phyloP scores from a whole-genome alignment of 2,797 vertebrate species.

The Brotula barbata region DNA sequence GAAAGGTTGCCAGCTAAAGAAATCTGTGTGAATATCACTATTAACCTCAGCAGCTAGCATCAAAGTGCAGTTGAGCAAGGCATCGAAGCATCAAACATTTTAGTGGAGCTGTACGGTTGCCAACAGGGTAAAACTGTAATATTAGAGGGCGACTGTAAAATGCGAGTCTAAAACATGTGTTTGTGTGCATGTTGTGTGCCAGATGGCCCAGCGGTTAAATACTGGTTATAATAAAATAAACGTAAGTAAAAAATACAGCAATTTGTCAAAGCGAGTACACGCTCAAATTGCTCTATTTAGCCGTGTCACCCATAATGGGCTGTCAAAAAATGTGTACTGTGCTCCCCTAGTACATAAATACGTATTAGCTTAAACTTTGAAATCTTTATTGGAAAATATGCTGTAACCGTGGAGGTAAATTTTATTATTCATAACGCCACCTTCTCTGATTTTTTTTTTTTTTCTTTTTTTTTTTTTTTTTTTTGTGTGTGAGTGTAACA shows the following conservation, averaged over 20 bases:
- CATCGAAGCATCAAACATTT: slow-evolving; percentile 47
- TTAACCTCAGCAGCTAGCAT: slow-evolving; percentile 41
- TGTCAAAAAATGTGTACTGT: no score
- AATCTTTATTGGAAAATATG: slow-evolving; percentile 36
- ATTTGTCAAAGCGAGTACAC: slow-evolving; percentile 15
- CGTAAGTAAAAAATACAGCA: slow-evolving; percentile 16
- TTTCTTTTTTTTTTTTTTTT: slow-evolving; percentile 40
- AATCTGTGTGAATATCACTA: slow-evolving; percentile 26
- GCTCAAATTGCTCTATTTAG: slow-evolving; percentile 19
- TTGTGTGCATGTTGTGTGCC: slow-evolving; percentile 29
- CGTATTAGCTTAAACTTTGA: slow-evolving; percentile 6
- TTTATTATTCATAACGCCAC: slow-evolving; percentile 66
- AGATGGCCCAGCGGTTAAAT: slow-evolving; percentile 32
- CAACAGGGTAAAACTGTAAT: slow-evolving; percentile 29
- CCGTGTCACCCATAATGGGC: not conserved
- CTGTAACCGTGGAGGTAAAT: slow-evolving; percentile 45
- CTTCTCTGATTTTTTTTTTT: slow-evolving; percentile 43
- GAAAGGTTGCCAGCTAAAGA: slow-evolving; percentile 55
- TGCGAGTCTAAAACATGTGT: slow-evolving; percentile 28
- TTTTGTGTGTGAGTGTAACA: slow-evolving; percentile 47
- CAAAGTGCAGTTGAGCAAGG: slow-evolving; percentile 56
- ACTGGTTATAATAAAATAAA: slow-evolving; percentile 9
- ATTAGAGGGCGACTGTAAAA: slow-evolving; percentile 5
- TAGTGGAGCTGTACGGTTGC: slow-evolving; percentile 26
- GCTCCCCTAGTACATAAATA: slow-evolving; percentile 4